Evolutionary conservation across 1,140 invertebrate species (phyloP), one percentile per base, ranked within the genome.

Genomic region (Polypedilum pembai): DNA sequence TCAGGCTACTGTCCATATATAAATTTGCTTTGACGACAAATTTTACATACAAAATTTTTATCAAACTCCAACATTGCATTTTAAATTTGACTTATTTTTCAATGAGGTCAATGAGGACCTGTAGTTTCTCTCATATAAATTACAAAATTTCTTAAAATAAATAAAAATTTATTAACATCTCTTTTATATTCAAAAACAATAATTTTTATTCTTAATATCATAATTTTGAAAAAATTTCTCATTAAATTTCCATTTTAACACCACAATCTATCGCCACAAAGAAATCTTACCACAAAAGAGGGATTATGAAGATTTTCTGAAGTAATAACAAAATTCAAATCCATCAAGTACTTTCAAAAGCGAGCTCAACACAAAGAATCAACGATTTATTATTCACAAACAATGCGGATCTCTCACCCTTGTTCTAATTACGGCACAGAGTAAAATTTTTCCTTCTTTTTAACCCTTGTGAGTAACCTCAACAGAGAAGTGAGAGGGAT

Each of bases 341-440:
- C 45, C 45, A 56, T 56, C 45, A 56, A 56, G n/a, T 15, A n/a
- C 10, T 56, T 56, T 56, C 4, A 56, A 45, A 12, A 45, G 41
- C 8, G 41, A 45, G 15, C 8, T 12, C 8, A 15, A 45, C 8
- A 45, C 15, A 45, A 15, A 45, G n/a, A 56, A 56, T 15, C 12
- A n/a, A n/a, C n/a, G n/a, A 56, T 56, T 56, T 56, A 56, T 56
- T 56, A 56, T 56, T 56, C 45, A 56, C 45, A 56, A 56, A 56
- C 45, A 56, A 56, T 56, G 3, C 24, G 10, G 8, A 15, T 56
- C 24, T 56, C 45, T n/a, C 45, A 12, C 45, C 45, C 45, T 56
- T 15, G 3, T 3, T 56, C 45, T 56, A 56, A 56, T 56, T 56
- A 56, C 45, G 45, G n/a, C 4, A 56, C 4, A n/a, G 7, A 4